A percentile compares a stretch with the other conserved stretches of the same genome.
These are phyloP conservation scores for Rhorus exstirpatorius DNA, from an alignment of 2,888 invertebrate genomes.

Conservation along the genomic window DNA sequence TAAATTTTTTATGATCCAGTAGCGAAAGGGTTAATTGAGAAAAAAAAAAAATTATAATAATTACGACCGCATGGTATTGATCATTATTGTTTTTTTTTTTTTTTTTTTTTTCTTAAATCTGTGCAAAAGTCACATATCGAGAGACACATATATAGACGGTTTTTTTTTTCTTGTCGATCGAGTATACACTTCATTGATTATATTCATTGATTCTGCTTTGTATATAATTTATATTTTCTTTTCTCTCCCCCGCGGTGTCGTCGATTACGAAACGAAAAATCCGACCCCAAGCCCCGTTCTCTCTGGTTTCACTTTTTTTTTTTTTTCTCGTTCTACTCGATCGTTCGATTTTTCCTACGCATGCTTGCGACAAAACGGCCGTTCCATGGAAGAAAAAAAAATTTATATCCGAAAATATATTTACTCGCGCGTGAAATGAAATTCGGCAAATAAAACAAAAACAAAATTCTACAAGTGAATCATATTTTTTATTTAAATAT, in stretches of 20 bases:
- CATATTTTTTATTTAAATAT: too few species aligned
- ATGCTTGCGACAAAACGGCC: conserved; percentile 38
- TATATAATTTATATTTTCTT: background rate
- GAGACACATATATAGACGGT: background rate
- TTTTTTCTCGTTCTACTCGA: background rate
- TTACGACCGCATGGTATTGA: conserved; percentile 48
- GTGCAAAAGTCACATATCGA: conserved; percentile 25
- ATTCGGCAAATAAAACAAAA: background rate
- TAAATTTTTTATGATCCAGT: conserved; percentile 12
- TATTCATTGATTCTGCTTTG: background rate
- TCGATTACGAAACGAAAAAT: conserved; percentile 15
- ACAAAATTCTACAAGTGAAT: too few species aligned
- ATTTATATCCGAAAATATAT: too few species aligned
- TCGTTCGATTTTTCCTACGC: conserved; percentile 5
- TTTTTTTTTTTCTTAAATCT: too few species aligned
- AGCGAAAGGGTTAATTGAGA: conserved; percentile 14
- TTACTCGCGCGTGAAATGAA: too few species aligned
- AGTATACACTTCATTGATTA: background rate
- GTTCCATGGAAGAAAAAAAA: too few species aligned
- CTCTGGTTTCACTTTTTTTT: background rate
- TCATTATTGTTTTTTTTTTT: conserved; percentile 22
- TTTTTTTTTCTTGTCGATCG: conserved; percentile 20
- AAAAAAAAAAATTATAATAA: too few species aligned
- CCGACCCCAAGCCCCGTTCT: conserved; percentile 11
- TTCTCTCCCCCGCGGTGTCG: background rate